Evolutionary conservation across 2,888 invertebrate species (phyloP).

Genomic region (Lepidochitona cinerea): DNA sequence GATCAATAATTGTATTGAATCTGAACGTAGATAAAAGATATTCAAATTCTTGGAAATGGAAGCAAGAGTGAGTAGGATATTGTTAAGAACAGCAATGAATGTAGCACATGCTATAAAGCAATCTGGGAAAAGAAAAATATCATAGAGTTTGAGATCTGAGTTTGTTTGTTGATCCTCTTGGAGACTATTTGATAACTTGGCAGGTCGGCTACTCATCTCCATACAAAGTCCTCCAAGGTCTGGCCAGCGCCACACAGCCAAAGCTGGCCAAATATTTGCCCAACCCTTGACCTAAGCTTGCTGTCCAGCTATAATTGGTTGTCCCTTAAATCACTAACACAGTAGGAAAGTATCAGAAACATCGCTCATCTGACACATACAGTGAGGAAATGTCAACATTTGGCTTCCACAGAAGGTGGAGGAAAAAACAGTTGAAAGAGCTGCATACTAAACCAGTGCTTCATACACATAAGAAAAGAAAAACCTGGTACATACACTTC

Average conservation of each 20-base stretch:
- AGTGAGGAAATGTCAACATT: neutral
- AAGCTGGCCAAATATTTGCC: neutral
- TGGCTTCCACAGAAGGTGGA: no score
- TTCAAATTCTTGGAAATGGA: no score
- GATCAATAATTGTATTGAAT: no score
- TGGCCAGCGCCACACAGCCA: neutral
- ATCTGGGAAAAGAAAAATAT: neutral
- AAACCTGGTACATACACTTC: neutral
- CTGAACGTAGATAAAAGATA: no score
- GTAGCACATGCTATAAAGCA: neutral
- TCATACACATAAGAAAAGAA: neutral
- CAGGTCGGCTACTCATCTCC: neutral
- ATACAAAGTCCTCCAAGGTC: neutral
- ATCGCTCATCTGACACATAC: neutral
- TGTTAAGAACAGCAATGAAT: neutral
- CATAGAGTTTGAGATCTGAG: neutral
- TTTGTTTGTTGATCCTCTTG: neutral
- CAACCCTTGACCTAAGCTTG: neutral
- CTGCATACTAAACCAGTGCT: no score
- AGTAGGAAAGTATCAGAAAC: neutral
- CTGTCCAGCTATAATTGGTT: neutral
- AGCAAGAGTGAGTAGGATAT: no score
- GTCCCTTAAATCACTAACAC: neutral
- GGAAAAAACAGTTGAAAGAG: no score
- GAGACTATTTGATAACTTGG: neutral